Evolutionary conservation across 2,888 invertebrate genomes (phyloP), one percentile per base, ranked within the genome.

Genomic region (Sinelater perroti): DNA sequence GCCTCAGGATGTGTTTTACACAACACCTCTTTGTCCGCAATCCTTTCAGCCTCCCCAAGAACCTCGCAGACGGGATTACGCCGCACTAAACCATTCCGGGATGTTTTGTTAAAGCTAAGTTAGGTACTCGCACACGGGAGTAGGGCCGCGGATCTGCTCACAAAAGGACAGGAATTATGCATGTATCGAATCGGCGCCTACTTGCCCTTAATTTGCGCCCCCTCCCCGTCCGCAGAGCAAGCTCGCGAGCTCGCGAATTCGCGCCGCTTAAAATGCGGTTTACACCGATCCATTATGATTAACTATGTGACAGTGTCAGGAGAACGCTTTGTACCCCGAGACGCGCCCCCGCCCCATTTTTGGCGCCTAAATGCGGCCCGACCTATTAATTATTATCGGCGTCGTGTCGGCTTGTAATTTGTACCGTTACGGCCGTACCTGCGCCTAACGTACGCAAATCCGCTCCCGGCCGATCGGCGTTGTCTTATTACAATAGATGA

Each of bases 1-100:
- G 38, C 60, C 24, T 17, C 17, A 59, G 54, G 54, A 49, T 54
- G 59, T 59, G 59, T 54, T 59, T 50, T 59, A 59, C 50, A 50
- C 54, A 54, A 59, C 54, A 59, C 49, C 50, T 55, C 58, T 56
- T 56, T 56, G 56, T 56, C 50, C 42, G 49, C 24, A 11, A 49
- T 21, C 44, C 40, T 51, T 55, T 60, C 47, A 54, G 50, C 26
- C 47, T 45, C 42, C 44, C 47, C 21, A 59, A 59, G 50, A 59
- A 54, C 49, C 40, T 24, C 42, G 35, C 35, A 42, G 45, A 40
- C 26, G 54, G 54, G 49, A 59, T 59, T 59, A 59, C 47, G 35
- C 30, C 49, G 40, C 18, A 54, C 53, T 47, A 54, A 47, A 54
- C 47, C 36, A 57, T 57, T 52, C 47, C 20, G 20, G 47, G 14